phyloP scores from a whole-genome alignment of 2,888 invertebrate species.

The Amitus sp. region DNA sequence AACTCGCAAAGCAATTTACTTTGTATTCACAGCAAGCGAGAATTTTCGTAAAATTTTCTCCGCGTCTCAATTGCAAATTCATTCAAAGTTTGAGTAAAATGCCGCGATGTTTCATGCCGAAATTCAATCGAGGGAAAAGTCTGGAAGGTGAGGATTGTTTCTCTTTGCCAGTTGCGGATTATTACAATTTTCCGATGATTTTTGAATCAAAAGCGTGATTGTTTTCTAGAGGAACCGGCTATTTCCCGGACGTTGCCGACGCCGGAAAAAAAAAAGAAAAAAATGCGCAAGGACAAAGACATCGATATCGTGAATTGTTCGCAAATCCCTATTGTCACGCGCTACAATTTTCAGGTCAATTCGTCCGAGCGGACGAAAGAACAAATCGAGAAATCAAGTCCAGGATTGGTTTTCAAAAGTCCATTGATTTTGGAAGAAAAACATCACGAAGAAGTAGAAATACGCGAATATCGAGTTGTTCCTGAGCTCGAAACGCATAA shows the following conservation, averaged over 20 bases:
- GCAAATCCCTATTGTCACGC: background rate
- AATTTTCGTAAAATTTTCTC: background rate
- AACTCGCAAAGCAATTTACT: background rate
- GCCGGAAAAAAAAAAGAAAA: background rate
- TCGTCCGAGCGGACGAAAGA: no score
- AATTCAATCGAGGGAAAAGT: background rate
- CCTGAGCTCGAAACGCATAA: constrained; percentile 5
- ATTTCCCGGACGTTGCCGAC: background rate
- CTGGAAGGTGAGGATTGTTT: no score
- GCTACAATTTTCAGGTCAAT: background rate
- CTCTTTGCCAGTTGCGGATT: no score
- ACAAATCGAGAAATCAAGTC: background rate
- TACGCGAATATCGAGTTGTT: no score
- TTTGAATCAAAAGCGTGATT: background rate
- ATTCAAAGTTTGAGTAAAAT: background rate
- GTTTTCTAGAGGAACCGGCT: background rate
- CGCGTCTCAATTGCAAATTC: background rate
- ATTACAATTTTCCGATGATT: background rate
- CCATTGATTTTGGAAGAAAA: background rate
- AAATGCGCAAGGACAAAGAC: background rate
- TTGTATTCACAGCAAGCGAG: background rate
- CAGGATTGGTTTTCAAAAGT: background rate
- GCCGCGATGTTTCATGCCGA: background rate
- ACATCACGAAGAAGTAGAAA: background rate
- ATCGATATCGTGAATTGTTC: background rate